Evolutionary conservation across 1,140 invertebrate species (phyloP).

Genomic region (Lepidurus couesii): DNA sequence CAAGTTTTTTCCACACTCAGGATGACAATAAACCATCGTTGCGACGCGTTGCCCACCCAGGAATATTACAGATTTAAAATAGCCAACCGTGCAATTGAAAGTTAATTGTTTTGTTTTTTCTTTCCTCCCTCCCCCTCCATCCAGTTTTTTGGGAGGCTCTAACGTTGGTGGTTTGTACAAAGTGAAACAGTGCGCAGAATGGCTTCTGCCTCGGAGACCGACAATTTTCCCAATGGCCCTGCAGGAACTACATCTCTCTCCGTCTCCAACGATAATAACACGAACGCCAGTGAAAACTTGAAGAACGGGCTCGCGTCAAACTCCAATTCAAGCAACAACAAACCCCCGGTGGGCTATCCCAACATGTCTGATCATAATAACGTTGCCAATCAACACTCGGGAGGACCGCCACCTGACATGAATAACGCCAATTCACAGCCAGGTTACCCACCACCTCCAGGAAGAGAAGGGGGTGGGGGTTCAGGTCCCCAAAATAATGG

Average conservation of each 20-base stretch:
- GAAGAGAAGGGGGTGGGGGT: neutral
- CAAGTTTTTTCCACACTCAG: neutral
- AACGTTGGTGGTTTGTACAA: neutral
- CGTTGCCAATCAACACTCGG: neutral
- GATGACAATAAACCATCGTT: neutral
- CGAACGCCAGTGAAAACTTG: constrained; percentile 16
- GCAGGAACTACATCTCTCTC: neutral
- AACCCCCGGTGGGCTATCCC: constrained; percentile 16
- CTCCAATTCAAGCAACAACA: neutral
- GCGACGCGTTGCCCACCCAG: neutral
- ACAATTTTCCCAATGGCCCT: constrained; percentile 10
- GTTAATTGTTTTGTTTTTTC: neutral
- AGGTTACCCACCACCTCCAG: neutral
- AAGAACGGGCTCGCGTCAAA: neutral
- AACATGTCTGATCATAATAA: constrained; percentile 5
- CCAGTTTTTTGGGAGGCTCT: neutral
- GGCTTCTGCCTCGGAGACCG: constrained; percentile 20
- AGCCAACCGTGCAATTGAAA: neutral
- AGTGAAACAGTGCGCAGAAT: constrained; percentile 7
- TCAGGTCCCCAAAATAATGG: neutral
- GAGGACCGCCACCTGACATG: constrained; percentile 6
- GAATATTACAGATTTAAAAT: neutral
- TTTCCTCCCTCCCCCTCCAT: neutral
- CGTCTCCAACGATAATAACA: neutral
- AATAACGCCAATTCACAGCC: neutral